Percentiles rank a stretch among this genome's conserved stretches.
These are phyloP conservation scores for Choloepus didactylus DNA, from an alignment of 2,797 vertebrate genomes.

Conservation along the genomic window DNA sequence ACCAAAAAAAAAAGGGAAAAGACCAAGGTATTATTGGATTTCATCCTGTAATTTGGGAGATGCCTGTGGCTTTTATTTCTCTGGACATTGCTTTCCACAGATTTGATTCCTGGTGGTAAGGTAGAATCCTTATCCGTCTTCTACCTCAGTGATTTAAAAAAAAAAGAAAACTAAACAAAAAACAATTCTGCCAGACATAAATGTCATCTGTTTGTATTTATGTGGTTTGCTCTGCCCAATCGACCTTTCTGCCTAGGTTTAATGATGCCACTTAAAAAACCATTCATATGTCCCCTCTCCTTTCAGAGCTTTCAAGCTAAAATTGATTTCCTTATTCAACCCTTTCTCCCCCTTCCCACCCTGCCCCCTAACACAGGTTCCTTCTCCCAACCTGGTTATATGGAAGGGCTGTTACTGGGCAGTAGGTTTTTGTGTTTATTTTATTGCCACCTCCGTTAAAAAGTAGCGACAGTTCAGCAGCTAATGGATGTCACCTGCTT, in stretches of 20 bases:
- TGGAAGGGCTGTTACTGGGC: conserved; percentile 64
- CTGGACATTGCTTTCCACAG: conserved; percentile 51
- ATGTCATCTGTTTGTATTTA: conserved; percentile 84
- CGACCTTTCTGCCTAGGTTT: conserved; percentile 83
- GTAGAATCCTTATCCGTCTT: conserved; percentile 67
- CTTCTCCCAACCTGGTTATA: conserved; percentile 55
- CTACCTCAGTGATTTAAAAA: conserved; percentile 62
- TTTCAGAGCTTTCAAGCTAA: conserved; percentile 79
- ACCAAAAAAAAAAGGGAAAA: not conserved
- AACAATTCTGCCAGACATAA: conserved; percentile 78
- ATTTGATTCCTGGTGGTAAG: conserved; percentile 60
- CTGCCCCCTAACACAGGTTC: not conserved
- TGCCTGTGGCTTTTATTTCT: conserved; percentile 63
- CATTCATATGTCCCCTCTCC: conserved; percentile 75
- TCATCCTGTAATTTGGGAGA: conserved; percentile 43
- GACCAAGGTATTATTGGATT: conserved; percentile 48
- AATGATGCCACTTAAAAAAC: conserved; percentile 85
- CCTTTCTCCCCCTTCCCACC: conserved; percentile 6
- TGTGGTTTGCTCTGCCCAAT: conserved; percentile 79
- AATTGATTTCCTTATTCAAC: conserved; percentile 82
- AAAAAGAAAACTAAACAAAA: conserved; percentile 48
- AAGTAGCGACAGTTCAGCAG: conserved; percentile 75
- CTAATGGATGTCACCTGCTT: conserved; percentile 80
- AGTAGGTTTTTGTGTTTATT: not conserved
- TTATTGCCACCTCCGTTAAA: conserved; percentile 74